Evolutionary conservation across 1,140 invertebrate genomes (phyloP).

Genomic region (Diploscapter pachys): DNA sequence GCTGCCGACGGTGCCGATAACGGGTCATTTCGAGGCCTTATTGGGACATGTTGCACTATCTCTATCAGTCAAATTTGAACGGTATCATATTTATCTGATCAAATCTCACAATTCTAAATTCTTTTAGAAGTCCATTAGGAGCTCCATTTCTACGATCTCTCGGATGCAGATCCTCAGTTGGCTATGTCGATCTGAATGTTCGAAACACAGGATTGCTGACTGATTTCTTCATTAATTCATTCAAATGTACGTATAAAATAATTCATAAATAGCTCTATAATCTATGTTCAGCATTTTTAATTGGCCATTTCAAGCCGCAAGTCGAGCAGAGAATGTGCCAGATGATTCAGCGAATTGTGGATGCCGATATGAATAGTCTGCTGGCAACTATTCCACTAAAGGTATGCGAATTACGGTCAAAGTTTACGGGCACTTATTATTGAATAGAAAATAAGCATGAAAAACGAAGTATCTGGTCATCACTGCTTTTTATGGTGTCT

Average conservation of each 20-base stretch:
- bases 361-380: slow-evolving; percentile 55
- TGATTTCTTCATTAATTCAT: slow-evolving; percentile 58
- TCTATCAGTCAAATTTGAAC: slow-evolving; percentile 55
- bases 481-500: too few relatives aligned
- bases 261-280: slow-evolving; percentile 1
- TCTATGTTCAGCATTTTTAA: slow-evolving; percentile 50
- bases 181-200: slow-evolving; percentile 58
- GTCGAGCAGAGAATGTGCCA: slow-evolving; percentile 58
- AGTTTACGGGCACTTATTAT: not conserved
- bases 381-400: slow-evolving; percentile 57
- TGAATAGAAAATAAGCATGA: too few relatives aligned
- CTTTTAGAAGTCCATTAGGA: slow-evolving; percentile 48
- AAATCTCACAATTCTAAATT: slow-evolving; percentile 1
- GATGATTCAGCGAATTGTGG: slow-evolving; percentile 57
- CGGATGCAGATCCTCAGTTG: slow-evolving; percentile 50
- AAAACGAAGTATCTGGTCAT: too few relatives aligned
- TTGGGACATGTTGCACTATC: slow-evolving; percentile 52
- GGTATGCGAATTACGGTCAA: slow-evolving; percentile 25
- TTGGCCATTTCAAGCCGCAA: slow-evolving; percentile 55
- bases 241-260: slow-evolving; percentile 45
- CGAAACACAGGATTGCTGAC: slow-evolving; percentile 58
- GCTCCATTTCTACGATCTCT: slow-evolving; percentile 52
- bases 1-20: slow-evolving; percentile 56
- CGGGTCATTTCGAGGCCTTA: slow-evolving; percentile 52
- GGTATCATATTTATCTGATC: slow-evolving; percentile 31